Evolutionary conservation across 2,113 vertebrate genomes (phyloP), one percentile per base, ranked within the genome.

Genomic region (Lasiurus borealis): DNA sequence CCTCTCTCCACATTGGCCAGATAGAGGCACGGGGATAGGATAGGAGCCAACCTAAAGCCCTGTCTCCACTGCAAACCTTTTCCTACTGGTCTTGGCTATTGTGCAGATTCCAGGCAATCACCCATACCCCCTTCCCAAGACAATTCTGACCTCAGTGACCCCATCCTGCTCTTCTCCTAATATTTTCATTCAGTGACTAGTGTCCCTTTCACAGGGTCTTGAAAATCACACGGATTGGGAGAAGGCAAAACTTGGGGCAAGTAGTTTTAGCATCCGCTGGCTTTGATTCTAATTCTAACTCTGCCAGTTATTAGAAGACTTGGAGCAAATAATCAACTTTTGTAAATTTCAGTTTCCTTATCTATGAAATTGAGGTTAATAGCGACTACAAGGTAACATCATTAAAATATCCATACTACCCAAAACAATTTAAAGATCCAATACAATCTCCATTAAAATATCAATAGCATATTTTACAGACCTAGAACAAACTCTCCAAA

Each of bases 271-370:
- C 15, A 87, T 80, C 76, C 50, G 16, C 12, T 14, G 75, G 23
- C 36, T 12, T 40, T 62, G 34, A 84, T 48, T 64, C 54, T 59
- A 75, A 88, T 46, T 85, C 59, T 14, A 82, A 9, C 27, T 72
- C 34, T 85, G 83, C 31, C 48, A 89, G 36, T 68, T 81, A 57
- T 29, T 68, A 90, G 66, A 75, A 68, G 44, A 84, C 0, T 11
- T 77, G 36, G 31, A 57, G 64, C 13, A 84, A 89, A 48, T 64
- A 57, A 59, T 34, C 29, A 72, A 64, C 57, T n/a, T 89, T 59
- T 50, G 21, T 73, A 73, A 88, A 75, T 36, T 77, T 91, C 7
- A 44, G 16, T 80, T 95, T 89, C 29, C 10, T 68, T 72, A 66
- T 25, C 18, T 89, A 25, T 68, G 80, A 80, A 84, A 62, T 73